Conservation (phyloP, 92 coral and sea anemone genomes). For the Bergia sp. region DNA sequence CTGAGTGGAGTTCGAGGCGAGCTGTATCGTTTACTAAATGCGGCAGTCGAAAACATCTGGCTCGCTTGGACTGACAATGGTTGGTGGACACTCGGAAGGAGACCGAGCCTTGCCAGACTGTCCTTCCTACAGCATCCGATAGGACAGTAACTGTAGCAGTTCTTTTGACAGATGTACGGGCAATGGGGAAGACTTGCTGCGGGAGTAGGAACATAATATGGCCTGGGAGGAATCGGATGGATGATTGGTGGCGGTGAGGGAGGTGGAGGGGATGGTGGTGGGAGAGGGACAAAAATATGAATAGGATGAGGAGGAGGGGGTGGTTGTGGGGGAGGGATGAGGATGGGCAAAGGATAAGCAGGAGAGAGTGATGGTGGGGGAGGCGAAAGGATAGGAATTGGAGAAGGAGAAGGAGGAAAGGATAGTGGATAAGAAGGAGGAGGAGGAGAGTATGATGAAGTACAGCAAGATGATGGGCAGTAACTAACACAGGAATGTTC, state of each 20-base stretch:
- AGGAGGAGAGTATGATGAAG: constrained; percentile 23
- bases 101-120: constrained; percentile 56
- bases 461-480: constrained; percentile 88
- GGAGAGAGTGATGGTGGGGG: constrained; percentile 31
- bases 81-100: constrained; percentile 38
- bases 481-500: constrained; percentile 71
- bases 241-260: constrained; percentile 16
- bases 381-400: constrained; percentile 31
- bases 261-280: constrained; percentile 32
- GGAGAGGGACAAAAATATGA: constrained; percentile 49
- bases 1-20: constrained; percentile 59
- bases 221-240: constrained; percentile 24
- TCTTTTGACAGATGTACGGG: constrained; percentile 58
- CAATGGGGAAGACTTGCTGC: constrained; percentile 57
- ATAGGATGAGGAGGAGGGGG: constrained; percentile 51
- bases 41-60: constrained; percentile 58
- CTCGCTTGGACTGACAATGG: constrained; percentile 11
- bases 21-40: constrained; percentile 12
- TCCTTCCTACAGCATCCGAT: constrained; percentile 73
- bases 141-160: constrained; percentile 78
- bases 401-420: constrained; percentile 22
- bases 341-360: background rate
- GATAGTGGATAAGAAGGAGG: constrained; percentile 26
- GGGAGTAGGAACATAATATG: constrained; percentile 41
- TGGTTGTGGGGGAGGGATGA: constrained; percentile 30